Evolutionary conservation across 2,113 vertebrate species (phyloP).

Genomic region (Ia io): DNA sequence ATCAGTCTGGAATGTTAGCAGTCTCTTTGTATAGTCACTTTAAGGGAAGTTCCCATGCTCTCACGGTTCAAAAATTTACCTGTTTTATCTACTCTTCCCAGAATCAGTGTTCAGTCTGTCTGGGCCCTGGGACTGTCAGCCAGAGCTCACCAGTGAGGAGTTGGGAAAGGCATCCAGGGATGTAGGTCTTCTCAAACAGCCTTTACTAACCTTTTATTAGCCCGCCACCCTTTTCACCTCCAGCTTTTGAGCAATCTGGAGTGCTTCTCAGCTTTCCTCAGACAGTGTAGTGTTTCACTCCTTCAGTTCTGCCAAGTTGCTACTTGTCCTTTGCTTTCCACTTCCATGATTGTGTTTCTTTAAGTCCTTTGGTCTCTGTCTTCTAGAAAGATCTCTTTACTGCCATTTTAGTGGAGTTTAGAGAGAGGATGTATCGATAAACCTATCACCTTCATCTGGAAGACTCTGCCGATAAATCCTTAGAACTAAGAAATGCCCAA

Average conservation of each 20-base stretch:
- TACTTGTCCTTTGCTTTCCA: background rate
- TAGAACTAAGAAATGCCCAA: background rate
- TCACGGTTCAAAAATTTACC: background rate
- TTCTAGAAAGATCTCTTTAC: background rate
- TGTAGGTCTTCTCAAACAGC: background rate
- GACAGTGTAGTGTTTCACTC: background rate
- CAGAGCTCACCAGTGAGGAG: background rate
- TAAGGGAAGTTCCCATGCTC: background rate
- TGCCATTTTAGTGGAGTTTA: background rate
- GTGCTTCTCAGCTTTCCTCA: background rate
- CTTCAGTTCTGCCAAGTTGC: background rate
- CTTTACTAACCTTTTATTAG: background rate
- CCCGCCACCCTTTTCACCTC: background rate
- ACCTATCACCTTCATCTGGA: background rate
- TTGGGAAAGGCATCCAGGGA: background rate
- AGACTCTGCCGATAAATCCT: background rate
- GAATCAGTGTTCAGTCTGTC: background rate
- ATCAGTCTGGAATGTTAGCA: background rate
- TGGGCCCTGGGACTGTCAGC: background rate
- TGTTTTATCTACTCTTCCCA: background rate
- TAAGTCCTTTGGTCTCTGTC: background rate
- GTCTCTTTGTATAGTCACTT: background rate
- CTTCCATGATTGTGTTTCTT: background rate
- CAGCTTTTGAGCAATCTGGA: background rate
- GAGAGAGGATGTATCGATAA: background rate